phyloP scores from a whole-genome alignment of 2,797 vertebrate species.

The Myotis findleyi region DNA sequence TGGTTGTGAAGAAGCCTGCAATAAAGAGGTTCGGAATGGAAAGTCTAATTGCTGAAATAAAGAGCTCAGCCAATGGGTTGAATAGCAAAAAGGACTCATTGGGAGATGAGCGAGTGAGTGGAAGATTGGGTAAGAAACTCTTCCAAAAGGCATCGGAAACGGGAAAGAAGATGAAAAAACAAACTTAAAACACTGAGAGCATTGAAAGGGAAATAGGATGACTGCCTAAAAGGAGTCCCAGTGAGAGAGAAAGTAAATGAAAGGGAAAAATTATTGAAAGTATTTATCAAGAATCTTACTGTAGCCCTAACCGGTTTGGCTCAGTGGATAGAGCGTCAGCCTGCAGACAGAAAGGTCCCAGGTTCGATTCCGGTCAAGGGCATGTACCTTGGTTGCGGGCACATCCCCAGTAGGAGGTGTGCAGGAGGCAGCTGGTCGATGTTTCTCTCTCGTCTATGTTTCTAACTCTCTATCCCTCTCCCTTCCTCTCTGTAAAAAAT shows the following conservation, averaged over 20 bases:
- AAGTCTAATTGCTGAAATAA: constrained; percentile 22
- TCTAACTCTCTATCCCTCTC: no score
- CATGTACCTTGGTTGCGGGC: no score
- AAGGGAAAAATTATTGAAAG: background rate
- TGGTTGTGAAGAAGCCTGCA: background rate
- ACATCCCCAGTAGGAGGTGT: no score
- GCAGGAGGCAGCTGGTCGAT: no score
- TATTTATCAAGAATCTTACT: background rate
- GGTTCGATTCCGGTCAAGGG: no score
- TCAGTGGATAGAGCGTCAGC: no score
- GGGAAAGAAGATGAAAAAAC: background rate
- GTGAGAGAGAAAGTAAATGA: background rate
- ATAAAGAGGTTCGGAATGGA: background rate
- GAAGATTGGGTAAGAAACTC: background rate
- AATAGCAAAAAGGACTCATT: background rate
- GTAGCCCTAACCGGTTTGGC: no score
- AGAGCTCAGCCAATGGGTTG: background rate
- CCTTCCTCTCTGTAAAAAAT: no score
- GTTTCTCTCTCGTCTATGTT: no score
- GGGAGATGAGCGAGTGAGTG: background rate
- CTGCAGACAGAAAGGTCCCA: no score
- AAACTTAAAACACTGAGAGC: background rate
- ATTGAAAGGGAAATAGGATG: background rate
- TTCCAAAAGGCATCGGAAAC: background rate
- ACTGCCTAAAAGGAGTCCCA: background rate